Evolutionary conservation across 2,888 invertebrate species (phyloP).

Genomic region (Meloe dianella): DNA sequence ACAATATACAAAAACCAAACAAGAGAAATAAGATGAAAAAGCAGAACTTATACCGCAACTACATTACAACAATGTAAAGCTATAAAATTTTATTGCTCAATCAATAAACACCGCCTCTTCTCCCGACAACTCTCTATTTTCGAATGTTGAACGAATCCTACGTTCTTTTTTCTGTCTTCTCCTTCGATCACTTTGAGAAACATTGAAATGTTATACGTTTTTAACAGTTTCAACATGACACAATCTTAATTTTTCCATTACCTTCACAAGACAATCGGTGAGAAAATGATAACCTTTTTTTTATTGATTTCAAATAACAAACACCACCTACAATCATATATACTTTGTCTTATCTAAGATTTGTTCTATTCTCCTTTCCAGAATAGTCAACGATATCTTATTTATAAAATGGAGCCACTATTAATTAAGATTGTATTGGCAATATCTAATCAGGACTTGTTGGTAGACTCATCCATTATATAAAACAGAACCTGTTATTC

Average conservation of each 20-base stretch:
- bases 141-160: constrained; percentile 1
- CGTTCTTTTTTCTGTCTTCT: neutral
- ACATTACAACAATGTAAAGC: neutral
- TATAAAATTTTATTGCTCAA: constrained; percentile 13
- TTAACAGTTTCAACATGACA: constrained; percentile 23
- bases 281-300: constrained; percentile 21
- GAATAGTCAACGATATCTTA: constrained; percentile 26
- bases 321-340: constrained; percentile 25
- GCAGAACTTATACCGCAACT: neutral
- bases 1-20: neutral
- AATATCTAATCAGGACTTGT: constrained; percentile 30
- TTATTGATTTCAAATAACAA: constrained; percentile 8
- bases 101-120: constrained; percentile 14
- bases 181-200: neutral
- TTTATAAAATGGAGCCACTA: constrained; percentile 33
- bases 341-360: constrained; percentile 12
- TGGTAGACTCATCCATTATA: constrained; percentile 11
- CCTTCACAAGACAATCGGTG: constrained; percentile 27
- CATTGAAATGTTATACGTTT: constrained; percentile 17
- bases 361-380: neutral
- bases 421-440: constrained; percentile 34
- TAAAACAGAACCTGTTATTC: neutral
- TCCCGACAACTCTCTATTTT: neutral
- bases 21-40: neutral
- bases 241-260: constrained; percentile 26